phyloP scores from a whole-genome alignment of 2,888 invertebrate genomes.

The Arge pagana region DNA sequence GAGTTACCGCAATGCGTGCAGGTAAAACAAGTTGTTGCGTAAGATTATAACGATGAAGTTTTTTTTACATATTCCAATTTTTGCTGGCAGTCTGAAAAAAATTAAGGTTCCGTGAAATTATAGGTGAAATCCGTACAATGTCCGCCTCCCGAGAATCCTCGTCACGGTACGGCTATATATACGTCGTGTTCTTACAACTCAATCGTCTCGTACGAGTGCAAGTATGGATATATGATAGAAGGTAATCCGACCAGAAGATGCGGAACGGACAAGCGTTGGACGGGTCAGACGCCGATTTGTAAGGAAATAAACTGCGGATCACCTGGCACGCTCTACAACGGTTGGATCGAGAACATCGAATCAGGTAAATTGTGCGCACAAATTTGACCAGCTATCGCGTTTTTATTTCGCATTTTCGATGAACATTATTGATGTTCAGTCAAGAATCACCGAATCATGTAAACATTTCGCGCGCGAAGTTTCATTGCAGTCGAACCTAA shows the following conservation, averaged over 20 bases:
- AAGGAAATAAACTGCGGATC: conserved; percentile 98
- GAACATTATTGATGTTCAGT: not conserved
- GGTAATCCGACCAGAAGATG: conserved; percentile 91
- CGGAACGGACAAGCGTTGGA: conserved; percentile 94
- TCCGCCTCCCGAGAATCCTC: conserved; percentile 86
- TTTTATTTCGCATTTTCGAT: not conserved
- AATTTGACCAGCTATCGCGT: not conserved
- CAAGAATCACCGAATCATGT: no score
- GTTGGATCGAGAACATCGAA: conserved; percentile 91
- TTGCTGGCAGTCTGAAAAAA: not conserved
- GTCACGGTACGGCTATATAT: conserved; percentile 91
- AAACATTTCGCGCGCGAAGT: not conserved
- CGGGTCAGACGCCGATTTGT: conserved; percentile 87
- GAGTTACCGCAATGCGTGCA: conserved; percentile 89
- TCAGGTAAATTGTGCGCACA: conserved; percentile 53
- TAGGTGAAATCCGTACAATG: conserved; percentile 93
- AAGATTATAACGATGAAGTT: no score
- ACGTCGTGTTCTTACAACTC: conserved; percentile 94
- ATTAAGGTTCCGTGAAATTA: not conserved
- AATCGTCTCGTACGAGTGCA: conserved; percentile 93
- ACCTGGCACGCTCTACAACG: conserved; percentile 92
- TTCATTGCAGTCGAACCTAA: not conserved
- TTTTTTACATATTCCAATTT: not conserved
- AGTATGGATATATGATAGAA: conserved; percentile 88
- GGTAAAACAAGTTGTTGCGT: conserved; percentile 42